phyloP scores from a whole-genome alignment of 2,113 vertebrate genomes.

The Tenebrosternarchus preto region DNA sequence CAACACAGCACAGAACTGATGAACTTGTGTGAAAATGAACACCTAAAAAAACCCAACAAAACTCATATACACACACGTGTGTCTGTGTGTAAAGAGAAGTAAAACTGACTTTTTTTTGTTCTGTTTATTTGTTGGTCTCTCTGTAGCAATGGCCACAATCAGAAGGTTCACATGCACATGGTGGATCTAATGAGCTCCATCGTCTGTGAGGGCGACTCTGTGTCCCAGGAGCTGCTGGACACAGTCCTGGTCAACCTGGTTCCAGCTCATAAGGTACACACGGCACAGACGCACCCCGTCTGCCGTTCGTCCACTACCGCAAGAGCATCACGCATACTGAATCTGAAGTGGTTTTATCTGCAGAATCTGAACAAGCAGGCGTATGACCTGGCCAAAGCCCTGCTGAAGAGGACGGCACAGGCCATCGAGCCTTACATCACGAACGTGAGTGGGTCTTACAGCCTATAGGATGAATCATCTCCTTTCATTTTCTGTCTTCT shows the following conservation, averaged over 20 bases:
- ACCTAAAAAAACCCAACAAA: neutral
- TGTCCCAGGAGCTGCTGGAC: slow-evolving; percentile 97
- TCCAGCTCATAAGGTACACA: slow-evolving; percentile 93
- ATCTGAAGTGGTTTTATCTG: slow-evolving; percentile 36
- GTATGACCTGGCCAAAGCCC: slow-evolving; percentile 95
- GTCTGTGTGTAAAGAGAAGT: too few species aligned
- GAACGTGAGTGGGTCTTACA: slow-evolving; percentile 81
- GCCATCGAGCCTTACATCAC: slow-evolving; percentile 98
- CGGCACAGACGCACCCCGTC: neutral
- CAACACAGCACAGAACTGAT: neutral
- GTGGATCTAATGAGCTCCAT: slow-evolving; percentile 99
- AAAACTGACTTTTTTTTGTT: too few species aligned
- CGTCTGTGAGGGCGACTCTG: slow-evolving; percentile 96
- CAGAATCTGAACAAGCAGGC: slow-evolving; percentile 99
- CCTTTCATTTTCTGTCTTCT: neutral
- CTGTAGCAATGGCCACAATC: slow-evolving; percentile 95
- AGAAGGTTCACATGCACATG: slow-evolving; percentile 99
- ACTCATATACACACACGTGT: too few species aligned
- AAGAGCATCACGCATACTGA: neutral
- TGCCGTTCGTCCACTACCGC: neutral
- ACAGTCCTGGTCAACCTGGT: slow-evolving; percentile 96
- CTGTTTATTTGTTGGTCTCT: slow-evolving; percentile 42
- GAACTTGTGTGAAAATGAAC: slow-evolving; percentile 42
- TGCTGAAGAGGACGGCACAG: slow-evolving; percentile 96
- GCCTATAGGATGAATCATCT: neutral